A percentile compares a stretch with the other conserved stretches of the same genome.
These are phyloP conservation scores for Cheumatopsyche charites DNA, from an alignment of 1,140 invertebrate genomes.

Conservation along the genomic window DNA sequence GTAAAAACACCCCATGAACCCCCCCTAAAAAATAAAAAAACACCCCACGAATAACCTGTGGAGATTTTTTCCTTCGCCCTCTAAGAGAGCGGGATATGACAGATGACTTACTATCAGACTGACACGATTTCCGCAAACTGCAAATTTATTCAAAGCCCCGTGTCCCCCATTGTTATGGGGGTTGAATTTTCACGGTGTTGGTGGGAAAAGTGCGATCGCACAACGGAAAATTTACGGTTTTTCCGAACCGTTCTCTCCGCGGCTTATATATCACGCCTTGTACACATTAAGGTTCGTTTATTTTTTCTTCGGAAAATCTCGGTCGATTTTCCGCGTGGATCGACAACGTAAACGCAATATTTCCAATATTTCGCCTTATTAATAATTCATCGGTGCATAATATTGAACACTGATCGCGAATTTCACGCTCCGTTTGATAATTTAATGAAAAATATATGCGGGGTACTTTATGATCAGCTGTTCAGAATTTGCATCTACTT, in stretches of 20 bases:
- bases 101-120: constrained; percentile 45
- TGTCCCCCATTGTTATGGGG: constrained; percentile 27
- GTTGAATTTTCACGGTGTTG: neutral
- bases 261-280: constrained; percentile 32
- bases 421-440: neutral
- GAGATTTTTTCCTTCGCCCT: constrained; percentile 2
- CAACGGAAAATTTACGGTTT: constrained; percentile 40
- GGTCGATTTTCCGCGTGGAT: neutral
- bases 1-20: too few relatives aligned
- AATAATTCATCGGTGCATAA: constrained; percentile 6
- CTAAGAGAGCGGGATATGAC: constrained; percentile 32
- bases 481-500: too few relatives aligned
- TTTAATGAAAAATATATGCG: too few relatives aligned
- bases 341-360: neutral
- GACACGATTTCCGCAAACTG: constrained; percentile 46
- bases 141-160: constrained; percentile 46
- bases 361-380: constrained; percentile 15
- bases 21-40: neutral
- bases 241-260: constrained; percentile 35
- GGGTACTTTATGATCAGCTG: too few relatives aligned
- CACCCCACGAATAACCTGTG: neutral
- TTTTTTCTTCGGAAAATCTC: neutral
- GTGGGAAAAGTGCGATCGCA: constrained; percentile 7
- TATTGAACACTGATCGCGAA: constrained; percentile 1
- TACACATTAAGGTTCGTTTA: constrained; percentile 23